Conservation (phyloP, 2,113 vertebrate genomes). For the Ibidorhyncha struthersii region DNA sequence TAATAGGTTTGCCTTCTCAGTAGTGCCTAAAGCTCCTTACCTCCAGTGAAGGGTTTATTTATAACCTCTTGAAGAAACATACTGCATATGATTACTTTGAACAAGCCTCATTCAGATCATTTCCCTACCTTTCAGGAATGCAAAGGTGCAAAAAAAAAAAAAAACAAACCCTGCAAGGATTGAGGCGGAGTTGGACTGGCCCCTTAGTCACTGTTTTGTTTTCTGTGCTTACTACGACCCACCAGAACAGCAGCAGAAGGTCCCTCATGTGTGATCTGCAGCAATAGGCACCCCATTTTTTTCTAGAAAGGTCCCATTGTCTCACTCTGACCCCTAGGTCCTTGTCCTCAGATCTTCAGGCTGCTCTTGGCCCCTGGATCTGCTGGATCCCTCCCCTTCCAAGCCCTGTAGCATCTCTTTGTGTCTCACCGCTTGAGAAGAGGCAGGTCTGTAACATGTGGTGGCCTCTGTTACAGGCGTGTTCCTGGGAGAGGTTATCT, state of each 20-base stretch:
- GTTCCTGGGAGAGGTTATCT: neutral
- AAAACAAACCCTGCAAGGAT: neutral
- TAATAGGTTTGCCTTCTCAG: slow-evolving; percentile 54
- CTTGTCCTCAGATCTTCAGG: neutral
- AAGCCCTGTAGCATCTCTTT: neutral
- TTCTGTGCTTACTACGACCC: neutral
- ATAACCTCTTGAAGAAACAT: slow-evolving; percentile 24
- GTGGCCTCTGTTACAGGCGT: neutral
- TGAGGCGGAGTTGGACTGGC: neutral
- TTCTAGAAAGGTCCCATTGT: neutral
- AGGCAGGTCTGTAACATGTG: neutral
- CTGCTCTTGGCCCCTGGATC: neutral
- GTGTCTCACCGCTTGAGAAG: neutral
- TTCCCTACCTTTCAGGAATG: neutral
- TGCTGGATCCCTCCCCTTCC: neutral
- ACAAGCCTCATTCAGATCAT: neutral
- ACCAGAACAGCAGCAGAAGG: neutral
- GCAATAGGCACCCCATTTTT: neutral
- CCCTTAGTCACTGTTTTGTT: neutral
- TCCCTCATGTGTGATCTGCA: neutral
- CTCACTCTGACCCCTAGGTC: neutral
- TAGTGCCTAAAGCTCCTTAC: slow-evolving; percentile 46
- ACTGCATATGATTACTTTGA: neutral
- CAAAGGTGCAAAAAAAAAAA: neutral
- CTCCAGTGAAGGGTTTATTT: slow-evolving; percentile 40